A percentile compares a stretch with the other conserved stretches of the same genome.
These are phyloP conservation scores for Drosophila tripunctata DNA, from an alignment of 2,888 invertebrate species.

Conservation along the genomic window DNA sequence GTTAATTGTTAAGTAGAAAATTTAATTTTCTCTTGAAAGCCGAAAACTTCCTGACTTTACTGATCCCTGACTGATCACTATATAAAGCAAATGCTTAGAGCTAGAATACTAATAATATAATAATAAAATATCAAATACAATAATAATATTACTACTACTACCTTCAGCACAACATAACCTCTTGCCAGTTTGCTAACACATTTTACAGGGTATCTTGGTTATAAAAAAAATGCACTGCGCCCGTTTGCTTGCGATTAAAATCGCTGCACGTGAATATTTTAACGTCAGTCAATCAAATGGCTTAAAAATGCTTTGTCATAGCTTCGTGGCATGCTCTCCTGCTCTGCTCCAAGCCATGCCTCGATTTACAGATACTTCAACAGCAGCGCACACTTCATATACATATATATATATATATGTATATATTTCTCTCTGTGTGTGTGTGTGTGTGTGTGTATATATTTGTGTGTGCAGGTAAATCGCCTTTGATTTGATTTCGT, in stretches of 20 bases:
- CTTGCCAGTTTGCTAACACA: not conserved
- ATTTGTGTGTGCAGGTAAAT: slow-evolving; percentile 68
- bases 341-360: slow-evolving; percentile 18
- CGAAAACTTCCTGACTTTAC: too few relatives aligned
- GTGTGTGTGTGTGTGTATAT: slow-evolving; percentile 6
- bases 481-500: slow-evolving; percentile 79
- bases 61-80: too few relatives aligned
- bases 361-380: slow-evolving; percentile 51
- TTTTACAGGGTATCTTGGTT: slow-evolving; percentile 36
- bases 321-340: slow-evolving; percentile 34
- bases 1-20: too few relatives aligned
- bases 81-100: too few relatives aligned
- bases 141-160: not conserved
- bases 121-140: not conserved
- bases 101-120: too few relatives aligned
- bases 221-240: slow-evolving; percentile 59
- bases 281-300: slow-evolving; percentile 81
- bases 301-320: slow-evolving; percentile 81
- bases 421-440: too few relatives aligned
- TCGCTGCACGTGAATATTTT: slow-evolving; percentile 78
- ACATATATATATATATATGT: slow-evolving; percentile 12
- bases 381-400: slow-evolving; percentile 45
- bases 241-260: slow-evolving; percentile 69
- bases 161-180: not conserved
- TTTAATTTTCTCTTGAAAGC: too few relatives aligned